Conservation (phyloP, 2,797 vertebrate species). For the Pitangus sulphuratus region DNA sequence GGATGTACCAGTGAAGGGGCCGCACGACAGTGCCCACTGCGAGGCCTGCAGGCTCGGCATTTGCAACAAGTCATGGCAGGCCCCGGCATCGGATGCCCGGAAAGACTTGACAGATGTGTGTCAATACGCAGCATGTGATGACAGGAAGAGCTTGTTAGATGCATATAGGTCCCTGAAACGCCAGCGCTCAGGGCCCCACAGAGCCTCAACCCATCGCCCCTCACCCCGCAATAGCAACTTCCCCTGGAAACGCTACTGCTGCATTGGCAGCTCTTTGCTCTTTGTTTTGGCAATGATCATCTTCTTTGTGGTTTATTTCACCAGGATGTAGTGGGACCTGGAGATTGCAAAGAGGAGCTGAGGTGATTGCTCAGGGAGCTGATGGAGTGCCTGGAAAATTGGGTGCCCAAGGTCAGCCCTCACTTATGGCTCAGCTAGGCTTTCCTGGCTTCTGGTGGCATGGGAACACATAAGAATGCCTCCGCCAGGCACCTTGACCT, state of each 20-base stretch:
- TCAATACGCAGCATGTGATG: accelerated
- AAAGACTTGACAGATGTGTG: accelerated
- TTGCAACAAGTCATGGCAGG: not conserved
- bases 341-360: accelerated
- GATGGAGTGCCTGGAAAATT: not conserved
- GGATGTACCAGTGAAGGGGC: not conserved
- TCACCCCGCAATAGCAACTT: not conserved
- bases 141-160: not conserved
- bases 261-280: not conserved
- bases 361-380: not conserved
- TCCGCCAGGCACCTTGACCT: not conserved
- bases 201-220: accelerated
- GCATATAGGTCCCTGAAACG: accelerated
- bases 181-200: not conserved
- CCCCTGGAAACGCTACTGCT: not conserved
- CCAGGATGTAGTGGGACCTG: accelerated
- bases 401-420: not conserved
- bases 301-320: not conserved
- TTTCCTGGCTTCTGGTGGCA: not conserved
- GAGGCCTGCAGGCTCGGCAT: conserved; percentile 21
- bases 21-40: not conserved
- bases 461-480: not conserved
- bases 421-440: accelerated
- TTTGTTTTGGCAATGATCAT: not conserved
- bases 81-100: accelerated